Evolutionary conservation across 1,140 invertebrate genomes (phyloP).

Genomic region (Calosoma granatense): DNA sequence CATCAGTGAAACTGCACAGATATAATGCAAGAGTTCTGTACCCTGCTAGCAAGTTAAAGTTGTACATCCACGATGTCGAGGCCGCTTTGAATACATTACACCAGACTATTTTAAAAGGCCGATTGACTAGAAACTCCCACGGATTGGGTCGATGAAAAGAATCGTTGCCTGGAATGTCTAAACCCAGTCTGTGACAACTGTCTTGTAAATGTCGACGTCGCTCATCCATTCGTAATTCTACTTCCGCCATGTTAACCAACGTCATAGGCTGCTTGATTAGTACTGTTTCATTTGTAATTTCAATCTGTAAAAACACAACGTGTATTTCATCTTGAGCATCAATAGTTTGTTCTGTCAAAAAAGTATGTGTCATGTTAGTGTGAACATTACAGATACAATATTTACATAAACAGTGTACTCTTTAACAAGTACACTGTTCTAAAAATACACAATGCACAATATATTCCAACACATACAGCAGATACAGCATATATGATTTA

Average conservation of each 20-base stretch:
- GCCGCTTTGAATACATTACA: constrained; percentile 82
- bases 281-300: neutral
- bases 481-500: too few species aligned
- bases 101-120: constrained; percentile 69
- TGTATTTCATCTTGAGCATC: too few species aligned
- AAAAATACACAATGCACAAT: too few species aligned
- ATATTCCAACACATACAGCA: too few species aligned
- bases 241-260: constrained; percentile 18
- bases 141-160: constrained; percentile 60
- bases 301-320: neutral
- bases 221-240: constrained; percentile 24
- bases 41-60: constrained; percentile 74
- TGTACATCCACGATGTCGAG: constrained; percentile 83
- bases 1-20: neutral
- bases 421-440: too few species aligned
- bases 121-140: constrained; percentile 75
- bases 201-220: constrained; percentile 25
- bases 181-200: constrained; percentile 25
- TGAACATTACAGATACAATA: too few species aligned
- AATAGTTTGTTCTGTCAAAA: too few species aligned
- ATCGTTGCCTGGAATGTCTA: constrained; percentile 44
- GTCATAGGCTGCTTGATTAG: neutral
- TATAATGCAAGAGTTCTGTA: constrained; percentile 28
- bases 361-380: too few species aligned
- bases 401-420: too few species aligned